Base-by-base conservation (phyloP, 1,140 invertebrate genomes). In the Lethrus apterus region DNA sequence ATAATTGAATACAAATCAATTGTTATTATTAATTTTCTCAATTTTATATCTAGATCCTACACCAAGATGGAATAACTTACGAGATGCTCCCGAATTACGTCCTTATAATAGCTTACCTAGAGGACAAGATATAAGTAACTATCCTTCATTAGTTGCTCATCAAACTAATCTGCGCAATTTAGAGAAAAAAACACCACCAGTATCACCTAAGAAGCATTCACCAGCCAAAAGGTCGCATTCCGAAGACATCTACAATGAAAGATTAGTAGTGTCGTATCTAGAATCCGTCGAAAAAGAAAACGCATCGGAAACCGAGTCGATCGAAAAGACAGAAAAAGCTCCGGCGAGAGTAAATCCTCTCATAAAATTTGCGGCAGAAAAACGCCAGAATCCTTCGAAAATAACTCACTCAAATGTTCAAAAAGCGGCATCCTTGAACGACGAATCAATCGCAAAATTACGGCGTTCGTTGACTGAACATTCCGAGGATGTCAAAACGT, bases 41-140 rank as follows among this genome's bases (percentile, higher is more conserved):
- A 26, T 2, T 41, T 41, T 47, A 31, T 50, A 52, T 56, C 46
- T 52, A 76, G 73, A 71, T 61, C 73, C 74, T 36, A 70, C 74
- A 3, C 68, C 72, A 7, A 67, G 71, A 55, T 78, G 76, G 76
- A 67, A 66, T 10, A 64, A 67, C 14, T 52, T 70, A 7, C 65
- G 76, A 49, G 72, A 69, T 44, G 75, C 74, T 0, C 65, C 70
- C 2, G 74, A 76, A 54, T 62, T 74, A 44, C 65, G 76, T 13
- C 61, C 75, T 2, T 79, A 78, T 57, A 75, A 71, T 34, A 79
- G 76, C 49, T 55, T 79, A 19, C 76, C 77, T 1, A 42, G 62
- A 32, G 60, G 57, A 21, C 62, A 65, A 51, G 60, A 63, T 48
- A 58, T 65, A 24, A 56, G 33, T 47, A 56, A 56, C 33, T 67